Evolutionary conservation across 2,797 vertebrate genomes (phyloP).

Genomic region (Carcharodon carcharias): DNA sequence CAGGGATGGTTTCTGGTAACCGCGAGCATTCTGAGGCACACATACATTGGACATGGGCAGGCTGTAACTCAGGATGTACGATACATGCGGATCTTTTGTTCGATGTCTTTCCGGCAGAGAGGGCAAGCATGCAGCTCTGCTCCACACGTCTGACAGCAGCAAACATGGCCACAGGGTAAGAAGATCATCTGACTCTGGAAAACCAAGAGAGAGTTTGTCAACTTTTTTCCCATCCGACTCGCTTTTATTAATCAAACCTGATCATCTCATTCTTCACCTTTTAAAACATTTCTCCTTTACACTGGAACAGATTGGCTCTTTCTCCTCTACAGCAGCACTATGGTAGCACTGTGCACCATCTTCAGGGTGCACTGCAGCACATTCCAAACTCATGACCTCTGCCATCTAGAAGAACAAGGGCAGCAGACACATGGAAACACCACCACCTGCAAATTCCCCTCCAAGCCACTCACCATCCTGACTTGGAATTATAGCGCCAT

Average conservation of each 20-base stretch:
- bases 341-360: background rate
- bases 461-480: background rate
- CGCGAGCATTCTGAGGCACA: background rate
- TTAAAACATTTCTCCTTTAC: background rate
- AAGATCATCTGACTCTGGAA: conserved; percentile 78
- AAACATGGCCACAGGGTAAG: conserved; percentile 85
- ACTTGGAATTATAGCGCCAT: background rate
- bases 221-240: background rate
- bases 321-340: background rate
- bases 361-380: background rate
- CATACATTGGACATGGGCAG: background rate
- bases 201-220: background rate
- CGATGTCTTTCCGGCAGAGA: conserved; percentile 70
- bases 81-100: conserved; percentile 71
- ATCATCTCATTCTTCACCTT: background rate
- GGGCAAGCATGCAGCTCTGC: conserved; percentile 70
- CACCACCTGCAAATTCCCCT: background rate
- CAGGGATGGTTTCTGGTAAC: background rate
- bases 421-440: background rate
- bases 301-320: background rate
- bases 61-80: conserved; percentile 38
- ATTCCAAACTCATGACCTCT: background rate
- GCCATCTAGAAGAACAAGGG: background rate
- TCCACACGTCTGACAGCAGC: conserved; percentile 81
- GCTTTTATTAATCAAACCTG: background rate